Evolutionary conservation across 1,140 invertebrate species (phyloP).

Genomic region (Danaus melanippus): DNA sequence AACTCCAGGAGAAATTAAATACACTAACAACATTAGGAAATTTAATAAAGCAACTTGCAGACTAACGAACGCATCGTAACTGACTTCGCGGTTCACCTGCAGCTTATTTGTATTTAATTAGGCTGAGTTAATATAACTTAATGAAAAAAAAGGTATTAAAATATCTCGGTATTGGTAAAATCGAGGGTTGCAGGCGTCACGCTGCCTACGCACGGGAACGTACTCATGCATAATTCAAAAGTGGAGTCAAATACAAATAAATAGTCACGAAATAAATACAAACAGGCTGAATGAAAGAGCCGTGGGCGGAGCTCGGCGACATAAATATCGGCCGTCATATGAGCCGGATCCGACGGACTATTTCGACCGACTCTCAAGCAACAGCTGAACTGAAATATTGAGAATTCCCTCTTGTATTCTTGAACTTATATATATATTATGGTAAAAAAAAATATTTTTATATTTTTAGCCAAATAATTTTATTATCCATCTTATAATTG

Average conservation of each 20-base stretch:
- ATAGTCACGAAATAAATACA: constrained; percentile 70
- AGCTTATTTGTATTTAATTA: too few relatives aligned
- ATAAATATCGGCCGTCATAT: constrained; percentile 67
- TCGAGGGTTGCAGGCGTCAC: constrained; percentile 53
- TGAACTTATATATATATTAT: too few relatives aligned
- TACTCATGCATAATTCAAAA: constrained; percentile 69
- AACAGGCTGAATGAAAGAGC: constrained; percentile 66
- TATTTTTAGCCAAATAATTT: too few relatives aligned
- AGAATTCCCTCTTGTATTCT: too few relatives aligned
- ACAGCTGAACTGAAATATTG: constrained; percentile 8
- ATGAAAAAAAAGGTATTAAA: constrained; percentile 10
- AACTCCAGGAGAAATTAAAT: constrained; percentile 36
- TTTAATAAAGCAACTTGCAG: not conserved
- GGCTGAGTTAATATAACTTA: constrained; percentile 4
- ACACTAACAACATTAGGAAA: not conserved
- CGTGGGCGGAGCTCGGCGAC: constrained; percentile 61
- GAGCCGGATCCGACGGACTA: constrained; percentile 55
- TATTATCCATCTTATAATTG: too few relatives aligned
- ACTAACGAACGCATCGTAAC: too few relatives aligned
- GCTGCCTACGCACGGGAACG: constrained; percentile 69
- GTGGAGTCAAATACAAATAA: constrained; percentile 69
- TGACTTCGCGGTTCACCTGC: too few relatives aligned
- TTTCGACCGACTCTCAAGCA: constrained; percentile 42
- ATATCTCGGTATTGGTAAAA: constrained; percentile 15
- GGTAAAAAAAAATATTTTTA: too few relatives aligned